These are phyloP conservation scores for Eurypyga helias DNA, from an alignment of 2,113 vertebrate species.

Conservation along the genomic window DNA sequence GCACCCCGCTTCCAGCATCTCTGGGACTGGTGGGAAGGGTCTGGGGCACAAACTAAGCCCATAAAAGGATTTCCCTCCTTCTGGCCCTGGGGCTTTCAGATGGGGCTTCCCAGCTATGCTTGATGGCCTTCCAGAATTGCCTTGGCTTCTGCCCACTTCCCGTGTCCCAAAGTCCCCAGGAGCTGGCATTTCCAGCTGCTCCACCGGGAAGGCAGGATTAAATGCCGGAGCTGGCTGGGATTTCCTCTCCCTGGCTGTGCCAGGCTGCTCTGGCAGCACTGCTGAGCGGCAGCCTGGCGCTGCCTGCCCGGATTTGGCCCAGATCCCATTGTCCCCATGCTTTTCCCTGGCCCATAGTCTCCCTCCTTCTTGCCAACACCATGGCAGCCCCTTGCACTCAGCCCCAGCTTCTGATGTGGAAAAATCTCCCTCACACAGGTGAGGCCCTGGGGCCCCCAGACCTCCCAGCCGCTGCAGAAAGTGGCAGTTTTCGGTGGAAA, in stretches of 20 bases:
- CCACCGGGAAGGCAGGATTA: neutral
- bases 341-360: neutral
- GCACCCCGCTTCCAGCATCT: neutral
- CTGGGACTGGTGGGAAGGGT: neutral
- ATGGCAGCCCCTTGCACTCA: neutral
- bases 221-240: neutral
- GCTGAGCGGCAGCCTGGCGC: neutral
- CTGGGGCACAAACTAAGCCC: neutral
- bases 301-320: neutral
- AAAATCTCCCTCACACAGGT: neutral
- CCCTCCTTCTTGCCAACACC: neutral
- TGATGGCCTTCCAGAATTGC: neutral
- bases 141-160: neutral
- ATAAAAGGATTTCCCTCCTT: accelerated
- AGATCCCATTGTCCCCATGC: neutral
- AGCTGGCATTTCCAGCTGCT: neutral
- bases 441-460: neutral
- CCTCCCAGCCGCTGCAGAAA: neutral
- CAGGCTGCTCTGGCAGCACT: conserved; percentile 7
- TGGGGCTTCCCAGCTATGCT: neutral
- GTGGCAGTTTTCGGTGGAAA: neutral
- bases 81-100: neutral
- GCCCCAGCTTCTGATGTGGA: neutral
- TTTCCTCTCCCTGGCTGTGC: neutral
- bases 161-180: neutral